Evolutionary conservation across 2,797 vertebrate genomes (phyloP).

Genomic region (Hyperoplus immaculatus): DNA sequence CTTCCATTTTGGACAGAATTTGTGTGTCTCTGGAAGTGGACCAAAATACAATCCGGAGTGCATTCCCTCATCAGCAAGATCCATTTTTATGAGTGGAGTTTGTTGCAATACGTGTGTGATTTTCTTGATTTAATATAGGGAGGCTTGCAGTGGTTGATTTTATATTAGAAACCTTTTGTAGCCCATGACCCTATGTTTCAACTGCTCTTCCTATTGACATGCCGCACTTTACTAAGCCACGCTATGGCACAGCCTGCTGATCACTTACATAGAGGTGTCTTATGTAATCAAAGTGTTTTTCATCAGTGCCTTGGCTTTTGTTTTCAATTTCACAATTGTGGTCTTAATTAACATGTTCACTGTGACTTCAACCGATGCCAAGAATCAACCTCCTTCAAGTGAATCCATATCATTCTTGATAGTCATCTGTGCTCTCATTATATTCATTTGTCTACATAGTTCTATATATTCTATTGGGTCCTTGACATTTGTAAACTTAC

Average conservation of each 20-base stretch:
- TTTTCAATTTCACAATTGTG: background rate
- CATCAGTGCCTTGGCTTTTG: slow-evolving; percentile 26
- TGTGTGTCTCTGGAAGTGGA: background rate
- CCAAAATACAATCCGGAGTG: slow-evolving; percentile 29
- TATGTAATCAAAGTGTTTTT: background rate
- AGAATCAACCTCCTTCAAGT: background rate
- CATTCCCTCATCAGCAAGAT: background rate
- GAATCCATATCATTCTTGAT: too few species aligned
- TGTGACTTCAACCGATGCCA: background rate
- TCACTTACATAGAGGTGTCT: background rate
- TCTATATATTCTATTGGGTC: background rate
- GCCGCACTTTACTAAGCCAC: background rate
- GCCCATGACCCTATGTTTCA: background rate
- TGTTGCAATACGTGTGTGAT: background rate
- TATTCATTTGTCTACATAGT: too few species aligned
- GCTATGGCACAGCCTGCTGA: background rate
- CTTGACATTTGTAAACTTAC: background rate
- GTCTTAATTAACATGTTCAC: slow-evolving; percentile 6
- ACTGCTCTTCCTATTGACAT: slow-evolving; percentile 10
- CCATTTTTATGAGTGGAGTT: background rate
- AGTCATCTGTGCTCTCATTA: background rate
- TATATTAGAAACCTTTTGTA: background rate
- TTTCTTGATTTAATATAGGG: background rate
- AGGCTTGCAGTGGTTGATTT: background rate
- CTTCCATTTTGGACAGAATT: background rate